Conservation (phyloP, 2,113 vertebrate species). For the Galeopterus variegatus region DNA sequence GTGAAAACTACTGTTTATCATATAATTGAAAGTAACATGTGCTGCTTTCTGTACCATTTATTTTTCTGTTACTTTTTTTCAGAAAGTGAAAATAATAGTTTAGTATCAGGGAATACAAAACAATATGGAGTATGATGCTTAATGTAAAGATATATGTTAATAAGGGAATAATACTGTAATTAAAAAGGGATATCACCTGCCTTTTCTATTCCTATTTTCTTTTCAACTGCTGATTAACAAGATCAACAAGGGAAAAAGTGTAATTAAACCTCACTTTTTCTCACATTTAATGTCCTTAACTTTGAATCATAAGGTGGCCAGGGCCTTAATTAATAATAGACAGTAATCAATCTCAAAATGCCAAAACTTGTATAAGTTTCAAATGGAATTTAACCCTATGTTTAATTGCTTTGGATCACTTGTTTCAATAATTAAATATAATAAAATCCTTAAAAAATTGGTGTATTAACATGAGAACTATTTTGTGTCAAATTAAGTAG, state of each 20-base stretch:
- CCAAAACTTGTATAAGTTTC: neutral
- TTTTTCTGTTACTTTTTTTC: neutral
- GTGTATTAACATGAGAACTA: neutral
- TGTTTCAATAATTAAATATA: neutral
- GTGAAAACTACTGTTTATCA: neutral
- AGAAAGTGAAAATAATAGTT: neutral
- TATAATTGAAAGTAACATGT: neutral
- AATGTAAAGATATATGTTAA: neutral
- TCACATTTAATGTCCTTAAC: neutral
- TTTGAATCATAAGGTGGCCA: neutral
- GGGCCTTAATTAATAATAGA: neutral
- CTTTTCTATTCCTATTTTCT: neutral
- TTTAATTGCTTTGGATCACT: neutral
- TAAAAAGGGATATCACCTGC: neutral
- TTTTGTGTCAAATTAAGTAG: neutral
- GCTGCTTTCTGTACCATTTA: neutral
- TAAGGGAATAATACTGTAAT: accelerated
- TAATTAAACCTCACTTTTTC: neutral
- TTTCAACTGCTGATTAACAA: neutral
- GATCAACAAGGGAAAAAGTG: accelerated
- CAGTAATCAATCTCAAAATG: neutral
- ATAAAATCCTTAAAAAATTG: neutral
- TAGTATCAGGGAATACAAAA: neutral
- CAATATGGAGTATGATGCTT: neutral
- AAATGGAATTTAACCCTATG: neutral